Percentiles rank a stretch among this genome's conserved stretches.
These are phyloP conservation scores for Rhinolophus ferrumequinum DNA, from an alignment of 2,113 vertebrate genomes.

Conservation along the genomic window DNA sequence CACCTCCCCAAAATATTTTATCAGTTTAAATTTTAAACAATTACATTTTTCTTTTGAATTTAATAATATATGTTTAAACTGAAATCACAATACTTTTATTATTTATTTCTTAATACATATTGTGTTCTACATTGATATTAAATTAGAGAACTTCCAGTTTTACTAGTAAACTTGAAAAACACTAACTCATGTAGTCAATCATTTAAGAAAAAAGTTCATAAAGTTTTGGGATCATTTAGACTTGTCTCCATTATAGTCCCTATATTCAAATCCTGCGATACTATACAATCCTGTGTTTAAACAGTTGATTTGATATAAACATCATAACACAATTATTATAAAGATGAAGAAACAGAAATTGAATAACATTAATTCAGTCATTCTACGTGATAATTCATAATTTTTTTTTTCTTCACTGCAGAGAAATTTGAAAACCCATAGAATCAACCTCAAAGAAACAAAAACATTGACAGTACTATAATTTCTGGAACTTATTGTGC, in stretches of 20 bases:
- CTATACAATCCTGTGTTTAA: neutral
- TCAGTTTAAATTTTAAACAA: neutral
- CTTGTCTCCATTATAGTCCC: neutral
- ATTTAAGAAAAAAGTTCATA: neutral
- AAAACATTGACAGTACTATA: neutral
- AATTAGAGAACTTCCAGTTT: neutral
- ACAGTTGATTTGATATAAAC: neutral
- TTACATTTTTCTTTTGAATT: neutral
- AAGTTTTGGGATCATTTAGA: neutral
- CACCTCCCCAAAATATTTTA: neutral
- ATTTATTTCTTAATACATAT: neutral
- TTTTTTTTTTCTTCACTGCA: neutral
- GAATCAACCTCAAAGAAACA: neutral
- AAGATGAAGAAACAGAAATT: neutral
- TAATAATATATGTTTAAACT: neutral
- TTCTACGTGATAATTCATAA: neutral
- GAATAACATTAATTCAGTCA: neutral
- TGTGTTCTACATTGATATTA: neutral
- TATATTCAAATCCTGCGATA: neutral
- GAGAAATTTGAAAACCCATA: neutral
- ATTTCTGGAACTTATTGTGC: slow-evolving; percentile 49
- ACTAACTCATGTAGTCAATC: neutral
- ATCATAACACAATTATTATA: neutral
- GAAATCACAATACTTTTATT: neutral
- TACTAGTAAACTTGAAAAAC: neutral